Percentiles rank a stretch among this genome's conserved stretches.
phyloP scores from a whole-genome alignment of 2,888 invertebrate species.

The Harmothoe impar region DNA sequence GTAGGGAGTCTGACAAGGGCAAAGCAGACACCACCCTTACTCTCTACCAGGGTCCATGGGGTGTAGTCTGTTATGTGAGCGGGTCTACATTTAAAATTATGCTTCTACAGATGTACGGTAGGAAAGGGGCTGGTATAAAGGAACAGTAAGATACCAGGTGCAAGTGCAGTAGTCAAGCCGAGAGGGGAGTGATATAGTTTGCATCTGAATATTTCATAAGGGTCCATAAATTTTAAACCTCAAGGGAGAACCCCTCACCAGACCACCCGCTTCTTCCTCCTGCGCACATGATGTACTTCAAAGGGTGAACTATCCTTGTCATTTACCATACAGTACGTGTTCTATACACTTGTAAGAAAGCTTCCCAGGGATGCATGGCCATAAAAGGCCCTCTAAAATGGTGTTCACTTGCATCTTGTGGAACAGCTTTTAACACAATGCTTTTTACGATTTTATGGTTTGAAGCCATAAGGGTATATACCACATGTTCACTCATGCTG shows the following conservation, averaged over 20 bases:
- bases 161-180: neutral
- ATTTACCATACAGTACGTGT: too few species aligned
- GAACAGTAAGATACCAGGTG: neutral
- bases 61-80: neutral
- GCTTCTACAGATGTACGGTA: neutral
- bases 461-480: too few species aligned
- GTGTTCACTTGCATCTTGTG: too few species aligned
- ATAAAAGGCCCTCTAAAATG: too few species aligned
- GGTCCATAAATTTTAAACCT: neutral
- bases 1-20: neutral
- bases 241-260: neutral
- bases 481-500: too few species aligned
- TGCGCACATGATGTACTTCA: neutral
- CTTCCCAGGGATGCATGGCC: too few species aligned
- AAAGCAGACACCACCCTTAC: neutral
- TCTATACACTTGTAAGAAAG: too few species aligned
- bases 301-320: too few species aligned
- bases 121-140: neutral
- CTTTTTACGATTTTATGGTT: too few species aligned
- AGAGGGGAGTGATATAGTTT: neutral
- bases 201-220: neutral
- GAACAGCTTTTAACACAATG: too few species aligned
- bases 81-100: neutral
- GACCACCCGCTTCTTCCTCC: neutral
- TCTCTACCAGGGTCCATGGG: neutral